These are phyloP conservation scores for Halictus rubicundus DNA, from an alignment of 1,140 invertebrate species.

Conservation along the genomic window DNA sequence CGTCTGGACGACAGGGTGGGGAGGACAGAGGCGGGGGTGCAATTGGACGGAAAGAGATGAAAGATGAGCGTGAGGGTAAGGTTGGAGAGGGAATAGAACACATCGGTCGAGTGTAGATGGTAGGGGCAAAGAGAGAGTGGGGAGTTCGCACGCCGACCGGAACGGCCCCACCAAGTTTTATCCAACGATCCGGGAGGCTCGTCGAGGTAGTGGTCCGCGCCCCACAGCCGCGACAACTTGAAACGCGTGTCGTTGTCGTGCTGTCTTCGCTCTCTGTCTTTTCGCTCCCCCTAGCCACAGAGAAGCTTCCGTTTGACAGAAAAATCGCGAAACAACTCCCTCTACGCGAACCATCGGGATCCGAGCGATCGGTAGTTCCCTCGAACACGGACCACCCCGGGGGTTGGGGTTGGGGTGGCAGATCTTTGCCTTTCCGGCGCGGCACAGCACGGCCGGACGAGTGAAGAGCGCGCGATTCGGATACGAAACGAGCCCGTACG, in stretches of 20 bases:
- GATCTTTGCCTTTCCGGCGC: constrained; percentile 15
- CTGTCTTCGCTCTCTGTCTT: no score
- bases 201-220: constrained; percentile 78
- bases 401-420: constrained; percentile 17
- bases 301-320: constrained; percentile 5
- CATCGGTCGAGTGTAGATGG: constrained; percentile 4
- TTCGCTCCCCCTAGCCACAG: background rate
- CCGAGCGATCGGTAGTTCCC: background rate
- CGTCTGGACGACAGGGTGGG: constrained; percentile 39
- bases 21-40: constrained; percentile 26
- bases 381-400: background rate
- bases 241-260: constrained; percentile 47
- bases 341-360: background rate
- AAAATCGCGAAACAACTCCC: constrained; percentile 20
- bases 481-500: background rate
- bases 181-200: constrained; percentile 79
- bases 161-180: constrained; percentile 76
- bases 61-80: constrained; percentile 22
- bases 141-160: constrained; percentile 77
- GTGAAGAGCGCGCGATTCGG: constrained; percentile 39
- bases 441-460: no score
- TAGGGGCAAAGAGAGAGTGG: constrained; percentile 56
- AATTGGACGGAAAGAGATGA: constrained; percentile 28
- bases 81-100: constrained; percentile 1
- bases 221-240: constrained; percentile 73